Evolutionary conservation across 1,140 invertebrate species (phyloP), one percentile per base, ranked within the genome.

Genomic region (Antheraea pernyi): DNA sequence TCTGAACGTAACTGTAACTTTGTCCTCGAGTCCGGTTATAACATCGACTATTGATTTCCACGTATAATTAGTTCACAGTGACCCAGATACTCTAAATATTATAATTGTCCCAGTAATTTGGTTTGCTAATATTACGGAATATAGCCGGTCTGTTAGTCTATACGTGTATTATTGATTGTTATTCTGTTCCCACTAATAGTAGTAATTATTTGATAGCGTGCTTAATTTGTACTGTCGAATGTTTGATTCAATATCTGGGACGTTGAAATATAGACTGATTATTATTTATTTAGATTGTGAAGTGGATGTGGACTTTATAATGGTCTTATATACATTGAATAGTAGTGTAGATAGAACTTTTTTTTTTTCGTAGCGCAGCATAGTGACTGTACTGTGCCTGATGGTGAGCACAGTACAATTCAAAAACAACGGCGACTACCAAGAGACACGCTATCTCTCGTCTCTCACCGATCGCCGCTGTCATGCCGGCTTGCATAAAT

Each of bases 31-130:
- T 22, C 46, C 30, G 19, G 59, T 22, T 61, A 8, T 61, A 9
- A 36, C 19, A 9, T 22, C 59, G 7, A 2, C 7, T 63, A 63
- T 63, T 63, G 61, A 37, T 63, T 36, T 8, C 30, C 30, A 18
- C 13, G 61, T 63, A 63, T 61, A 61, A 53, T 61, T 61, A 19
- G 30, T 63, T 37, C 13, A 11, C 9, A 16, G 19, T 36, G 61
- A 37, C 61, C 61, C 30, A 63, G 30, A 63, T 63, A 63, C 10
- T n/a, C 37, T 30, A 63, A 63, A 63, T 22, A 36, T 63, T 63
- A 63, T 63, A 63, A 63, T 63, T 63, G 37, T 37, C n/a, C 37
- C 9, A 13, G 30, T 63, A 63, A 63, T 63, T 63, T 63, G 61
- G 61, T 63, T 63, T 63, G 61, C 61, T 63, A 63, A 63, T 63